Percentiles rank a stretch among this genome's conserved stretches.
Conservation (phyloP, 1,140 invertebrate genomes). For the Sycophaga agraensis region DNA sequence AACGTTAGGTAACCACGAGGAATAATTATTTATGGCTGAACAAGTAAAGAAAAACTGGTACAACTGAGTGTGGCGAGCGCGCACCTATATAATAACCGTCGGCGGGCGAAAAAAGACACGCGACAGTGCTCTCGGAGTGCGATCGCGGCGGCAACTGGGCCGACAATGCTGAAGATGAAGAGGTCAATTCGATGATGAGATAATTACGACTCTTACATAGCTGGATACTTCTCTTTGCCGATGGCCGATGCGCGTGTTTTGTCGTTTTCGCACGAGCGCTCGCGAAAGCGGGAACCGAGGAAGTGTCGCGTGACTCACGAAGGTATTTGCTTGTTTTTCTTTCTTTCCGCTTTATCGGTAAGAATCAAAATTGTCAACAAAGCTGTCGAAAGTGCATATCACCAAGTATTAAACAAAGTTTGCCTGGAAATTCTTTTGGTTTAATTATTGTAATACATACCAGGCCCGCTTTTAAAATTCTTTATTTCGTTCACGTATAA, state of each 20-base stretch:
- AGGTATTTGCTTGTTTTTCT: not conserved
- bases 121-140: not conserved
- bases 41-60: not conserved
- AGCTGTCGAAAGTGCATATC: not conserved
- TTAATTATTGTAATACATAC: too few species aligned
- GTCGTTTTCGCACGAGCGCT: not conserved
- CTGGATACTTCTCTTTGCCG: too few species aligned
- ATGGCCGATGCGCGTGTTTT: not conserved
- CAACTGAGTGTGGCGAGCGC: not conserved
- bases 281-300: too few species aligned
- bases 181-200: constrained; percentile 25
- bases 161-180: too few species aligned
- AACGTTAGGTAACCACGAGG: not conserved
- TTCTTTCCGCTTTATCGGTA: not conserved
- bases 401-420: not conserved
- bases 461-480: too few species aligned
- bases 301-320: not conserved
- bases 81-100: too few species aligned
- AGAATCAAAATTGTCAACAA: too few species aligned
- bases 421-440: not conserved
- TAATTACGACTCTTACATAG: constrained; percentile 3
- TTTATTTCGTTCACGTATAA: too few species aligned
- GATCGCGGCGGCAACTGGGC: not conserved
- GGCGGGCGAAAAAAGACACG: not conserved
- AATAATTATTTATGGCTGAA: too few species aligned